Evolutionary conservation across 2,888 invertebrate genomes (phyloP).

Genomic region (Lepidocyrtinus sp.): DNA sequence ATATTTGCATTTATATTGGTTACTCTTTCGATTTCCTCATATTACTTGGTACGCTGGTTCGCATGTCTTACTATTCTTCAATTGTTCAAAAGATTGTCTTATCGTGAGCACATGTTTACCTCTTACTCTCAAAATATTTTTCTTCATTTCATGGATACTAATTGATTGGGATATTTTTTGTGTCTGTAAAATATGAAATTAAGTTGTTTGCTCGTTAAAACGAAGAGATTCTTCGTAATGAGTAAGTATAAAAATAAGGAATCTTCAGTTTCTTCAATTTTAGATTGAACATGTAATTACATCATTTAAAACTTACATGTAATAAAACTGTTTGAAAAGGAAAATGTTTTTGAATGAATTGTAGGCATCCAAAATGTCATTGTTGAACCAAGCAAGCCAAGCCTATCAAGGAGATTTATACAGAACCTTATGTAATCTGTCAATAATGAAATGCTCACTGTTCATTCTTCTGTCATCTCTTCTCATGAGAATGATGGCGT

Average conservation of each 20-base stretch:
- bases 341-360: background rate
- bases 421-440: conserved; percentile 51
- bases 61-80: too few species aligned
- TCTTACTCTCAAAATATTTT: too few species aligned
- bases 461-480: conserved; percentile 54
- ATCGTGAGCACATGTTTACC: too few species aligned
- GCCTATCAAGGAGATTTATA: background rate
- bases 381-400: conserved; percentile 10
- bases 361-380: background rate
- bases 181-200: background rate
- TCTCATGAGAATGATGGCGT: conserved; percentile 35
- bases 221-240: background rate
- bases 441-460: conserved; percentile 50
- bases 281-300: background rate
- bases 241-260: background rate
- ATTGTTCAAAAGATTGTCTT: too few species aligned
- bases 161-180: background rate
- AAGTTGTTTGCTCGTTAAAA: background rate
- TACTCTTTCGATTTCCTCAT: too few species aligned
- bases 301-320: conserved; percentile 3
- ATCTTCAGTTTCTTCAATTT: conserved; percentile 4
- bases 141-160: background rate
- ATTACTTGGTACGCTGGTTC: too few species aligned
- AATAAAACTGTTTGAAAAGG: background rate
- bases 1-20: too few species aligned